Conservation (phyloP, 2,113 vertebrate species). For the Thamnaconus septentrionalis region DNA sequence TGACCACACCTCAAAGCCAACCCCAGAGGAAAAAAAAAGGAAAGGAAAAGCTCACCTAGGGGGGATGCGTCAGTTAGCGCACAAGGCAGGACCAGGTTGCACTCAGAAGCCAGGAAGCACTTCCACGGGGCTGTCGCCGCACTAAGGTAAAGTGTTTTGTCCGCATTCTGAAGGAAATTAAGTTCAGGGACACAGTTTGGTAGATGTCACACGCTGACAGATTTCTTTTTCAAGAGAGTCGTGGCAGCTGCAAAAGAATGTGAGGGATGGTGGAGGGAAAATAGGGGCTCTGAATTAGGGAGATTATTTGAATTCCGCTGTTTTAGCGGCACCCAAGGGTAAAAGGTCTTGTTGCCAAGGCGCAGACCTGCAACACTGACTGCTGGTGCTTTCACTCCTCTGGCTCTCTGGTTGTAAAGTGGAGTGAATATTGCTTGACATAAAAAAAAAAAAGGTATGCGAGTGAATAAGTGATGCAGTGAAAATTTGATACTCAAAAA, state of each 20-base stretch:
- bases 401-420: slow-evolving; percentile 25
- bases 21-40: neutral
- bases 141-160: slow-evolving; percentile 40
- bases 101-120: neutral
- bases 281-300: no score
- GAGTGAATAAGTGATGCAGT: slow-evolving; percentile 7
- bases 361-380: neutral
- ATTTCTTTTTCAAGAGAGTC: no score
- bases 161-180: neutral
- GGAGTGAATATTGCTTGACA: slow-evolving; percentile 5
- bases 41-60: neutral
- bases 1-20: slow-evolving; percentile 25
- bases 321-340: no score
- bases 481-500: neutral
- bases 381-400: slow-evolving; percentile 17
- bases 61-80: neutral
- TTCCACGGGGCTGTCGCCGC: neutral
- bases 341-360: no score
- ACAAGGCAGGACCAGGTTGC: neutral
- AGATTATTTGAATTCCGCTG: no score
- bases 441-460: neutral
- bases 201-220: no score
- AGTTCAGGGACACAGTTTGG: no score
- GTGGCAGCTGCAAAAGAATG: no score
- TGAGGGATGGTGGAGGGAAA: no score